phyloP scores from a whole-genome alignment of 1,140 invertebrate genomes.

The Paramacrobiotus metropolitanus region DNA sequence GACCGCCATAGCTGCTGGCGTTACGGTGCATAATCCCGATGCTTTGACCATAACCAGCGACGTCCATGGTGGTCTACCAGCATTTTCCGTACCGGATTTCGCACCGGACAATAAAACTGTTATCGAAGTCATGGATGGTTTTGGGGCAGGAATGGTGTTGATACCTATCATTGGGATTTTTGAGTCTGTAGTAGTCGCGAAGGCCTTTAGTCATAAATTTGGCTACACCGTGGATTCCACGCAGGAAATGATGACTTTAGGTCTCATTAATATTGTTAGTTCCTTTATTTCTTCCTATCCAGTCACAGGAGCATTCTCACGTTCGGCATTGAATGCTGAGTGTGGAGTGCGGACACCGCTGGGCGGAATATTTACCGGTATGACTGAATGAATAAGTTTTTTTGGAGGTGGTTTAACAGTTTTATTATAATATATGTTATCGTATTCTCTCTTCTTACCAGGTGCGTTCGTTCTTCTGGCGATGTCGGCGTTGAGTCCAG shows the following conservation, averaged over 20 bases:
- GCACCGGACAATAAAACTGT: not conserved
- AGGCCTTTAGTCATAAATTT: not conserved
- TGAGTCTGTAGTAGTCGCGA: not conserved
- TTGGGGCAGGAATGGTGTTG: not conserved
- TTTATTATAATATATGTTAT: no score
- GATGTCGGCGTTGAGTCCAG: slow-evolving; percentile 3
- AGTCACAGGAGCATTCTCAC: slow-evolving; percentile 47
- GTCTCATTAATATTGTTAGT: slow-evolving; percentile 43
- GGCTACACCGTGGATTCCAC: slow-evolving; percentile 14
- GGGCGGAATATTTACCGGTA: slow-evolving; percentile 40
- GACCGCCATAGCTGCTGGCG: not conserved
- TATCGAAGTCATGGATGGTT: not conserved
- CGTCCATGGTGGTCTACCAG: not conserved
- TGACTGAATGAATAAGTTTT: not conserved
- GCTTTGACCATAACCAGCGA: not conserved
- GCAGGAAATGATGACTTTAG: slow-evolving; percentile 46
- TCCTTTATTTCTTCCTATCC: slow-evolving; percentile 49
- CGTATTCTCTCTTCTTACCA: slow-evolving; percentile 5
- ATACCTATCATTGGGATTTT: slow-evolving; percentile 1
- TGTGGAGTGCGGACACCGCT: slow-evolving; percentile 47
- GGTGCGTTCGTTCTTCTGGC: slow-evolving; percentile 8
- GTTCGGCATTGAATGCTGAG: slow-evolving; percentile 48
- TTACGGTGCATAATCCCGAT: not conserved
- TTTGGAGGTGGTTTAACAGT: no score
- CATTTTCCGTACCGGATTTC: not conserved